Evolutionary conservation across 2,888 invertebrate genomes (phyloP).

Genomic region (Agrilus biguttatus): DNA sequence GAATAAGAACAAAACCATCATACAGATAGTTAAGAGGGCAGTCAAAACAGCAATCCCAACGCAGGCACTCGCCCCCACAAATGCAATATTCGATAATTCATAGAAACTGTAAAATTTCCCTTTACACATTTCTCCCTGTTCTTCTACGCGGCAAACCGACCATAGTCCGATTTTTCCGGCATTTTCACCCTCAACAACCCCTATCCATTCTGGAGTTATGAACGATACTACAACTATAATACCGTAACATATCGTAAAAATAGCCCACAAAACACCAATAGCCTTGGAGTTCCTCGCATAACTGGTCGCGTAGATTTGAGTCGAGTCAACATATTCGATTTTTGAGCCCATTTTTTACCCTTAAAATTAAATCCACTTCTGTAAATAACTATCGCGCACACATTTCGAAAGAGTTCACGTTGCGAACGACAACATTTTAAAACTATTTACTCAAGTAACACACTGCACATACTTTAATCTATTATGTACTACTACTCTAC

Average conservation of each 20-base stretch:
- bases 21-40: slow-evolving; percentile 74
- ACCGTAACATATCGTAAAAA: slow-evolving; percentile 93
- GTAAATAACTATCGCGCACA: too few relatives aligned
- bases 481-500: too few relatives aligned
- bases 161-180: slow-evolving; percentile 88
- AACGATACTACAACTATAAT: slow-evolving; percentile 93
- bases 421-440: too few relatives aligned
- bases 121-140: slow-evolving; percentile 66
- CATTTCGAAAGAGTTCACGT: too few relatives aligned
- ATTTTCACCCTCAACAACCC: slow-evolving; percentile 69
- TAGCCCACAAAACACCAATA: slow-evolving; percentile 93
- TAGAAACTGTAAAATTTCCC: slow-evolving; percentile 74
- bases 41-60: slow-evolving; percentile 75
- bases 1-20: slow-evolving; percentile 85
- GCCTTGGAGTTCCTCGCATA: slow-evolving; percentile 88
- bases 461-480: too few relatives aligned
- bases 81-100: slow-evolving; percentile 60
- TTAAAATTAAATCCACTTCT: too few relatives aligned
- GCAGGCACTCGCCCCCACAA: slow-evolving; percentile 77
- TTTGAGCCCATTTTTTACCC: slow-evolving; percentile 63
- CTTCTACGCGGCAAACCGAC: slow-evolving; percentile 71
- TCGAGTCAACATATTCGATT: slow-evolving; percentile 84
- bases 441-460: too few relatives aligned
- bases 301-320: slow-evolving; percentile 80
- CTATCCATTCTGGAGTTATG: slow-evolving; percentile 88